Evolutionary conservation across 1,140 invertebrate genomes (phyloP).

Genomic region (Pinna nobilis): DNA sequence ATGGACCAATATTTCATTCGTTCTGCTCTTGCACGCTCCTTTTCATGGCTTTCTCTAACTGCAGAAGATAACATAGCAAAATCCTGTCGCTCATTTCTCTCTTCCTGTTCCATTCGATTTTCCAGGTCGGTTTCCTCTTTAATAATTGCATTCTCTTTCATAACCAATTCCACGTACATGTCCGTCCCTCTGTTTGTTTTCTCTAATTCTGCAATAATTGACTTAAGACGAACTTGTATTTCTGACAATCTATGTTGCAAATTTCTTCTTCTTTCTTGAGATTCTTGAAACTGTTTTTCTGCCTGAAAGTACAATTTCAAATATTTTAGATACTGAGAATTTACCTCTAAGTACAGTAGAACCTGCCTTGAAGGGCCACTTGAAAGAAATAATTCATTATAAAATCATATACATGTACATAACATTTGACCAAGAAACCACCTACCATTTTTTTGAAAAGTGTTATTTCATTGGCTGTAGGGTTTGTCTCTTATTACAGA

Average conservation of each 20-base stretch:
- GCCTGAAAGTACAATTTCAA: too few relatives aligned
- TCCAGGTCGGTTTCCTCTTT: constrained; percentile 70
- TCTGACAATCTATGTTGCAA: constrained; percentile 77
- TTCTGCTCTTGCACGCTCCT: constrained; percentile 83
- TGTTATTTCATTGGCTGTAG: too few relatives aligned
- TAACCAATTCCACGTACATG: constrained; percentile 80
- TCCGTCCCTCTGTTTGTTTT: constrained; percentile 82
- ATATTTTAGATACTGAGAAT: too few relatives aligned
- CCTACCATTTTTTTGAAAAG: too few relatives aligned
- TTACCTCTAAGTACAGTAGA: too few relatives aligned
- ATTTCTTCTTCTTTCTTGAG: constrained; percentile 79
- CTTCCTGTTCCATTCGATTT: constrained; percentile 70
- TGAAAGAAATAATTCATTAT: too few relatives aligned
- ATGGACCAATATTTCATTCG: constrained; percentile 87
- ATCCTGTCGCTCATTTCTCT: constrained; percentile 79
- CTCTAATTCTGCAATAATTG: constrained; percentile 82
- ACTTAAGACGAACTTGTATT: constrained; percentile 80
- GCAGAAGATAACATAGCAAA: constrained; percentile 82
- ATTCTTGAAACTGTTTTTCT: constrained; percentile 78
- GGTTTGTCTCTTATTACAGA: too few relatives aligned
- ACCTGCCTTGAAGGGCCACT: too few relatives aligned
- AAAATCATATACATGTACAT: too few relatives aligned
- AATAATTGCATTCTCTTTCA: constrained; percentile 74
- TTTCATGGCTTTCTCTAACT: constrained; percentile 83
- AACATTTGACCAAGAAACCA: too few relatives aligned